phyloP scores from a whole-genome alignment of 2,113 vertebrate genomes.

The Noctilio leporinus region DNA sequence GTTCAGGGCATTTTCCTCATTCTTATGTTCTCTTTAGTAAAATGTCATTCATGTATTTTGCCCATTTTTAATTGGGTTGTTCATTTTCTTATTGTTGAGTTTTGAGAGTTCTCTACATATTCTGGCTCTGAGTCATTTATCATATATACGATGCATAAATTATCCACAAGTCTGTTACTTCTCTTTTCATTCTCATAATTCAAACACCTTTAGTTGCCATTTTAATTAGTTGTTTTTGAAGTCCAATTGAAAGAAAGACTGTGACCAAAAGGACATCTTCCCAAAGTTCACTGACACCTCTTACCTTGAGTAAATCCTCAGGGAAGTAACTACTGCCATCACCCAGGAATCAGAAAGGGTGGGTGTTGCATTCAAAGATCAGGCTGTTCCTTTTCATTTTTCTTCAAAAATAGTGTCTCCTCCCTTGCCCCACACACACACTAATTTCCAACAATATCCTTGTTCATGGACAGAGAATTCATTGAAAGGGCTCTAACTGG shows the following conservation, averaged over 20 bases:
- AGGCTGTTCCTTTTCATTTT: neutral
- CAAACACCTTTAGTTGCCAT: neutral
- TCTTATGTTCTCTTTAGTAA: neutral
- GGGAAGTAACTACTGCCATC: neutral
- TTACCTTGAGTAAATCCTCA: neutral
- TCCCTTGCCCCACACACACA: rapidly evolving
- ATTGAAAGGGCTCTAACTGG: neutral
- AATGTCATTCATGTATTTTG: neutral
- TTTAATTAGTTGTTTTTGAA: neutral
- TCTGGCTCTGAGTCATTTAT: neutral
- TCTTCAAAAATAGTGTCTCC: neutral
- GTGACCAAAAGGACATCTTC: neutral
- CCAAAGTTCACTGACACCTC: neutral
- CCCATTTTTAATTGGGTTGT: neutral
- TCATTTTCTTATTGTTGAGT: neutral
- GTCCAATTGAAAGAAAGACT: neutral
- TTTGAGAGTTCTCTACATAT: neutral
- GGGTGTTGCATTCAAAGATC: neutral
- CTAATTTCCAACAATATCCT: neutral
- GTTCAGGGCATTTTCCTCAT: neutral
- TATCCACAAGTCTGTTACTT: neutral
- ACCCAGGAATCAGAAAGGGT: neutral
- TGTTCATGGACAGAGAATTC: neutral
- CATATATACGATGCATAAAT: neutral
- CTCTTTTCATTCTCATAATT: neutral